Evolutionary conservation across 1,140 invertebrate species (phyloP).

Genomic region (Eueides isabella): DNA sequence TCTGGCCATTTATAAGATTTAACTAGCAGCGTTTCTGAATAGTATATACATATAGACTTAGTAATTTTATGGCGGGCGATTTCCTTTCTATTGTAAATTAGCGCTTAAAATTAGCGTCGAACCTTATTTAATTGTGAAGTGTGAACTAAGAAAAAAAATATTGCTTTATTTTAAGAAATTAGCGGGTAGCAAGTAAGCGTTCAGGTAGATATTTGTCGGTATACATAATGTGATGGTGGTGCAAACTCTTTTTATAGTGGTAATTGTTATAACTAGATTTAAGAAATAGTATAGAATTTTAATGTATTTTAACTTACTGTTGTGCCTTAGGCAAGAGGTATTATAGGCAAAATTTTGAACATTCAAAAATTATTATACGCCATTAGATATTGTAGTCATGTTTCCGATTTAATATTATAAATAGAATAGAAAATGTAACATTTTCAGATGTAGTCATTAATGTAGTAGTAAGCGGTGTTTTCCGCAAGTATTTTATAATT

Average conservation of each 20-base stretch:
- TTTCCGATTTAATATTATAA: conserved; percentile 47
- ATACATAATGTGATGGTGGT: conserved; percentile 73
- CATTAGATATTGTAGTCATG: conserved; percentile 56
- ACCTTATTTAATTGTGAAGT: conserved; percentile 39
- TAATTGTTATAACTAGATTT: conserved; percentile 67
- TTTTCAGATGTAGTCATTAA: conserved; percentile 52
- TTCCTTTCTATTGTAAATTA: conserved; percentile 57
- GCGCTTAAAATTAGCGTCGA: conserved; percentile 59
- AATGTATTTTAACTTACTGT: conserved; percentile 60
- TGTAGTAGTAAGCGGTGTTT: conserved; percentile 63
- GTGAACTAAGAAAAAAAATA: conserved; percentile 35
- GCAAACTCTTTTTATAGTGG: conserved; percentile 75
- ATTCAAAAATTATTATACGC: conserved; percentile 43
- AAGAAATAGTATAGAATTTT: conserved; percentile 71
- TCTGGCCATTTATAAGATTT: conserved; percentile 61
- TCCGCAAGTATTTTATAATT: conserved; percentile 59
- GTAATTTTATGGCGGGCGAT: conserved; percentile 62
- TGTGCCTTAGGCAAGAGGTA: conserved; percentile 70
- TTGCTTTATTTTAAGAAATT: conserved; percentile 42
- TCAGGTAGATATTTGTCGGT: conserved; percentile 62
- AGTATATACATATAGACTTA: conserved; percentile 59
- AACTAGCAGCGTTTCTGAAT: conserved; percentile 66
- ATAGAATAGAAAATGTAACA: conserved; percentile 61
- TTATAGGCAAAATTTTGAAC: conserved; percentile 50
- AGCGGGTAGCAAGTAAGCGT: conserved; percentile 65